Conservation (phyloP, 2,797 vertebrate genomes). For the Eulemur mongoz region DNA sequence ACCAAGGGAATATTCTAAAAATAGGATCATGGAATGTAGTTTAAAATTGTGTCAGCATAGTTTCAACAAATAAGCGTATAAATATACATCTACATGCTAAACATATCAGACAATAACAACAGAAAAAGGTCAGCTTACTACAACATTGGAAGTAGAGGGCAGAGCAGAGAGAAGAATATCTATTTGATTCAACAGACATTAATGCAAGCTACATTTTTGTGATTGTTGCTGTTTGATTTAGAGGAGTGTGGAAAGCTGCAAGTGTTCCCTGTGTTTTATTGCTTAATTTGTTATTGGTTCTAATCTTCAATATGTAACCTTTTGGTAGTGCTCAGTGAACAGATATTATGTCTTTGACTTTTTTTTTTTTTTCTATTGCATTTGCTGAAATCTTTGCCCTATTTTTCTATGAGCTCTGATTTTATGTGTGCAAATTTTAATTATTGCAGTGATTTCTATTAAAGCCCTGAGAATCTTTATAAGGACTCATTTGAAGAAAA, state of each 20-base stretch:
- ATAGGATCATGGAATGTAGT: background rate
- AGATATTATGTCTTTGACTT: background rate
- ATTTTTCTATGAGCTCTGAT: background rate
- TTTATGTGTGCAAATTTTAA: conserved; percentile 23
- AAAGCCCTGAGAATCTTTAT: background rate
- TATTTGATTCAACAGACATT: background rate
- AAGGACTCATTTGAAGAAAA: background rate
- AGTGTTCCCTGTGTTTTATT: conserved; percentile 26
- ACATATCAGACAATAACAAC: background rate
- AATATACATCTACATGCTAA: background rate
- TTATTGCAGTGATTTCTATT: conserved; percentile 56
- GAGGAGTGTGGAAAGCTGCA: background rate
- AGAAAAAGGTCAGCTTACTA: background rate
- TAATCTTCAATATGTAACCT: conserved; percentile 30
- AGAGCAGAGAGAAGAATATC: background rate
- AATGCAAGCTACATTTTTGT: background rate
- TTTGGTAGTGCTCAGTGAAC: background rate
- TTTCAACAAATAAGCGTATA: background rate
- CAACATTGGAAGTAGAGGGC: background rate
- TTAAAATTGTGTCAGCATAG: background rate
- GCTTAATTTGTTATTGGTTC: conserved; percentile 50
- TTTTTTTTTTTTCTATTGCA: background rate
- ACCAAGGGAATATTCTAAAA: background rate
- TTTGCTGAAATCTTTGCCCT: background rate
- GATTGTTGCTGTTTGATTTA: conserved; percentile 26